A percentile compares a stretch with the other conserved stretches of the same genome.
Conservation (phyloP, 2,888 invertebrate genomes). For the Spatulosminthurus flaviceps region DNA sequence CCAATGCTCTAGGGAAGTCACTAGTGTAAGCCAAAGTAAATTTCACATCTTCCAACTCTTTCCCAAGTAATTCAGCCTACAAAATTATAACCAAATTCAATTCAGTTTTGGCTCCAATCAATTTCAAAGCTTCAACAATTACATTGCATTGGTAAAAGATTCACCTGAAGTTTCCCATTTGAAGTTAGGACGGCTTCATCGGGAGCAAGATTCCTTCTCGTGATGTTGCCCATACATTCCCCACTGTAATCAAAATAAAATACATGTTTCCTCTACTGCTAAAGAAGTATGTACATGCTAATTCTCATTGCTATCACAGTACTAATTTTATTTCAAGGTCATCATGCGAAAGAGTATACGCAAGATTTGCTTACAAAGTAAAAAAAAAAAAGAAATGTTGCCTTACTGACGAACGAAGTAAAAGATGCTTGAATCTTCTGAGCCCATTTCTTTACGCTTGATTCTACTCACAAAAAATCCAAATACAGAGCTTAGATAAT, state of each 20-base stretch:
- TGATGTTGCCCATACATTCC: constrained; percentile 35
- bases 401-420: background rate
- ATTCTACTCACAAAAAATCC: background rate
- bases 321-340: too few relatives aligned
- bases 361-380: background rate
- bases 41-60: constrained; percentile 22
- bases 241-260: constrained; percentile 22
- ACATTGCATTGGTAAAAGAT: too few relatives aligned
- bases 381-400: background rate
- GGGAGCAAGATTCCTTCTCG: constrained; percentile 11
- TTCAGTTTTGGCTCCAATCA: too few relatives aligned
- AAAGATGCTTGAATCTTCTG: background rate
- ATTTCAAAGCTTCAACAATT: too few relatives aligned
- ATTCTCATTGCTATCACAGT: too few relatives aligned
- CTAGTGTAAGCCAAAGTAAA: constrained; percentile 38
- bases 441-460: background rate
- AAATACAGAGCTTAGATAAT: too few relatives aligned
- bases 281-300: too few relatives aligned
- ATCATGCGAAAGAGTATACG: too few relatives aligned
- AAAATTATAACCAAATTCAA: background rate
- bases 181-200: constrained; percentile 37
- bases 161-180: constrained; percentile 35
- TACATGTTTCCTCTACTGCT: too few relatives aligned
- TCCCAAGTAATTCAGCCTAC: constrained; percentile 32
- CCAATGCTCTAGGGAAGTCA: constrained; percentile 33